Conservation (phyloP, 53 echinoderm and acorn worm species). For the Apostichopus leukothele region DNA sequence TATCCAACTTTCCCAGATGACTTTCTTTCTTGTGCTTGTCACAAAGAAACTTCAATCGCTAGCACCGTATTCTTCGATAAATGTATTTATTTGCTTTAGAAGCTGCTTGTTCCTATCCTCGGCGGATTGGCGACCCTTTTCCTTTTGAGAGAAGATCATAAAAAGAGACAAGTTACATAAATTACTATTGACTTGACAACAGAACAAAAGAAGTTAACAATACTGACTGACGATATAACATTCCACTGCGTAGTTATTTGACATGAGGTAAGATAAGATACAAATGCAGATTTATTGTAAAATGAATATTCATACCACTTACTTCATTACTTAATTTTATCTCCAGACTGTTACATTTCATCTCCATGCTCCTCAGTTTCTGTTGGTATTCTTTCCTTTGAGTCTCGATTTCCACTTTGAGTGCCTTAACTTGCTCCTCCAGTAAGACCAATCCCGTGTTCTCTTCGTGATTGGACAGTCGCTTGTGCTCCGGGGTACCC, state of each 20-base stretch:
- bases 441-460: slow-evolving; percentile 12
- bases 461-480: slow-evolving; percentile 34
- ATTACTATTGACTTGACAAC: no score
- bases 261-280: no score
- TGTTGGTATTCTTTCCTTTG: slow-evolving; percentile 71
- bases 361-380: slow-evolving; percentile 69
- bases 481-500: slow-evolving; percentile 71
- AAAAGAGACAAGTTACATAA: neutral
- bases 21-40: no score
- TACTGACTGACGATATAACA: no score
- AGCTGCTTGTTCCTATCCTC: slow-evolving; percentile 94
- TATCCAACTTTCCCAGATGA: no score
- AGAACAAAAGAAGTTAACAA: no score
- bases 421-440: slow-evolving; percentile 69
- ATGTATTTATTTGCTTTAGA: slow-evolving; percentile 76
- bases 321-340: slow-evolving; percentile 83
- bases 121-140: slow-evolving; percentile 61
- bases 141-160: slow-evolving; percentile 48
- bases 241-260: no score
- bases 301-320: slow-evolving; percentile 7
- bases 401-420: slow-evolving; percentile 72
- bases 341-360: slow-evolving; percentile 78
- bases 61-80: slow-evolving; percentile 83
- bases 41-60: slow-evolving; percentile 7
- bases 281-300: no score